Base-by-base conservation (phyloP, 2,888 invertebrate species). In the Stenotaenia linearis region DNA sequence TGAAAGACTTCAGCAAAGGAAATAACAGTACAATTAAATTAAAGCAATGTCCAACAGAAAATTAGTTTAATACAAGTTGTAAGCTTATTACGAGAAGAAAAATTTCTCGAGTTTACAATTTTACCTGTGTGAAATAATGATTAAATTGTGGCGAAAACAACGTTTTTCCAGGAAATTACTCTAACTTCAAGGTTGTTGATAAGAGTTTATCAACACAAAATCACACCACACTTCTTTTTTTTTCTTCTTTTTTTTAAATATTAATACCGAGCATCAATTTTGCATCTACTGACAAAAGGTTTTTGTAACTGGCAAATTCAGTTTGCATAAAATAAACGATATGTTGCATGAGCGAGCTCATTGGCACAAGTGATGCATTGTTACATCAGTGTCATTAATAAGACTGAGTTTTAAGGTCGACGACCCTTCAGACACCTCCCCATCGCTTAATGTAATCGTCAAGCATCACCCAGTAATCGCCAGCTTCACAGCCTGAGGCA, bases 391-490 rank as follows among this genome's bases (percentile, higher is more conserved):
- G 56, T 56, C 56, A 56, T 56, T 56, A 56, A 56, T 56, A 56
- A 56, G 56, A 56, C 21, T 56, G 56, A 56, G 56, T 23, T 56
- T 18, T 9, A 56, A n/a, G 56, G 56, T 56, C 56, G 56, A 18
- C 56, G 56, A 56, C 56, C 56, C 21, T n/a, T 18, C 56, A 56
- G 56, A 56, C 56, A 56, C 56, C 56, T 56, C 56, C 56, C 56
- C 23, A 56, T 56, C 56, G 56, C 56, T 56, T 56, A 56, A 56
- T 56, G 56, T 56, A 56, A 56, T 56, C 56, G 56, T 56, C 56
- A 56, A 56, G 56, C 56, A 56, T 56, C 56, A 23, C 23, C 56
- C 56, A 56, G 18, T 56, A 56, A 56, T 56, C 56, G 21, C 23
- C 56, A 56, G 21, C n/a, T 56, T 56, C 56, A 6, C 56, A 56